Base-by-base conservation (phyloP, 1,140 invertebrate genomes). In the Charaxes varanes region DNA sequence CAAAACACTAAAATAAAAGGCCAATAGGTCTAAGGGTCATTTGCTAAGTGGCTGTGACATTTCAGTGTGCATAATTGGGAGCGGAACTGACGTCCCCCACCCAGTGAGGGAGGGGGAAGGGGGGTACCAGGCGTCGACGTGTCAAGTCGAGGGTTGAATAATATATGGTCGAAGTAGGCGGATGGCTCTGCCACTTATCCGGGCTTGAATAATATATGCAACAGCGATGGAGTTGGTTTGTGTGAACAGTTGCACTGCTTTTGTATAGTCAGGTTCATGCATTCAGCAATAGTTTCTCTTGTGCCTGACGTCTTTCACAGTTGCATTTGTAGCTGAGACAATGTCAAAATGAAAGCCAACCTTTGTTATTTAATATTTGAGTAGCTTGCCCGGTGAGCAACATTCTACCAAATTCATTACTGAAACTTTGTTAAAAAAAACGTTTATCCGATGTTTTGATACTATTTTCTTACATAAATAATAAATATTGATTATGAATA, bases 1-100 rank as follows among this genome's bases (percentile, higher is more conserved):
- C 50, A 62, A 65, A 71, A 67, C 47, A 63, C 50, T 57, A 60
- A 70, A 62, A 74, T 71, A 76, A 72, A 68, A 65, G 72, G 78
- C 59, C 74, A 82, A 73, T 82, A 62, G 78, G 78, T 82, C 62
- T 78, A 74, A 77, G 74, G 77, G 77, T 82, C 77, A 77, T 60
- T 61, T 30, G 48, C 55, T 74, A 78, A 81, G 73, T 78, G 77
- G 41, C 51, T 53, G 60, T 69, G 77, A 72, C 77, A 69, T 78
- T 80, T 80, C 64, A 71, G 49, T 60, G 56, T 79, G 77, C 70
- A 81, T 81, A 81, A 81, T 81, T 81, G 73, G 74, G 50, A 23
- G 28, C 51, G 56, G 62, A 53, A 79, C 58, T 81, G 77, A 77
- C 74, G 45, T 45, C 45, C 45, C 57, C 53, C 49, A 14, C 28